Evolutionary conservation across 2,113 vertebrate species (phyloP), one percentile per base, ranked within the genome.

Genomic region (Grammomys surdaster): DNA sequence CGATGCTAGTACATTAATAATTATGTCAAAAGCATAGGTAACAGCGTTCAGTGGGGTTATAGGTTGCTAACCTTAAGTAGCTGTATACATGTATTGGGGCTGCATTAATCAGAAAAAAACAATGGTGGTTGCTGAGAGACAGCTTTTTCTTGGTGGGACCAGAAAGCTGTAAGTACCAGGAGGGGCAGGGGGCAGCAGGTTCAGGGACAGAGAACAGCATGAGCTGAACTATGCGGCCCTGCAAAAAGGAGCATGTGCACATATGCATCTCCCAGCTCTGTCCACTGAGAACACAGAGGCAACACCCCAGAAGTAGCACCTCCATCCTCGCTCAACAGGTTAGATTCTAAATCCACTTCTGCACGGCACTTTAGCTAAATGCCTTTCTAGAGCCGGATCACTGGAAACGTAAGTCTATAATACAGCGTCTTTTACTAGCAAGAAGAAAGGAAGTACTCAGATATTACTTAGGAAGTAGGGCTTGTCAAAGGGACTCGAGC

Each of bases 71-170:
- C 43, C 11, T 7, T n/a, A 24, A 40, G 4, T 9, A 46, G 58
- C 69, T 85, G 56, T 26, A 0, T 26, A 0, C 4, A 28, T 7
- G 28, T 26, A 3, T 7, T 22, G 22, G 31, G 16, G 7, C 28
- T 43, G 7, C 26, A 33, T 48, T 72, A 48, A 60, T 5, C 40
- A 28, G 48, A 22, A 0, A 16, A 16, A 13, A 36, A 56, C 20
- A 75, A 7, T 10, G 14, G 58, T 11, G 4, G 67, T 22, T 58
- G 13, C 13, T 1, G 12, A 63, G 43, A 65, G 33, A 63, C 60
- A 4, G 60, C 17, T 60, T n/a, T 63, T 63, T 60, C 4, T 2
- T 1, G 0, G 6, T 0, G 0, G 26, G 54, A 72, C 7, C 14
- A 24, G 36, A 31, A 56, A 36, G 40, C 46, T 17, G 8, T 24